A percentile compares a stretch with the other conserved stretches of the same genome.
These are phyloP conservation scores for Pachycephus smyrnensis DNA, from an alignment of 2,888 invertebrate genomes.

Conservation along the genomic window DNA sequence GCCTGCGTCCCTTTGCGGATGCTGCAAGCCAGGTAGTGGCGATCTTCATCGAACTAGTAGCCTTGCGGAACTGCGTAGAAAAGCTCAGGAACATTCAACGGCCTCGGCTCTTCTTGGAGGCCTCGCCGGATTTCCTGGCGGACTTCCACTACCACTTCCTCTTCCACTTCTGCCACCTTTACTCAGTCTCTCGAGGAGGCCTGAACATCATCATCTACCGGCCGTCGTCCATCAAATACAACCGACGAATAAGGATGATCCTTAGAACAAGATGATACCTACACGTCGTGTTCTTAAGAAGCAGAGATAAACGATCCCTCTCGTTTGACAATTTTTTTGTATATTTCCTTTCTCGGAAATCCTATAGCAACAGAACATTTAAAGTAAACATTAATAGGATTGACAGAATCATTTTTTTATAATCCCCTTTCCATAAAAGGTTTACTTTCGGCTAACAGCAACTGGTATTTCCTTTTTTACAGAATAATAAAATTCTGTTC, in stretches of 20 bases:
- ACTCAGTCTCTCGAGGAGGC: slow-evolving; percentile 66
- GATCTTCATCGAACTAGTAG: slow-evolving; percentile 73
- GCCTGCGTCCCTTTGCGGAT: slow-evolving; percentile 54
- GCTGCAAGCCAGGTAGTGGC: slow-evolving; percentile 62
- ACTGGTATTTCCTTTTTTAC: no score
- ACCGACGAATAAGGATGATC: slow-evolving; percentile 61
- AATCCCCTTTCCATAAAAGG: no score
- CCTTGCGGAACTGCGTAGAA: slow-evolving; percentile 90
- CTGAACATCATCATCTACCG: slow-evolving; percentile 61
- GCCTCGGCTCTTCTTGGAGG: slow-evolving; percentile 70
- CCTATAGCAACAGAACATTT: no score
- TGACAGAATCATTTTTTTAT: no score
- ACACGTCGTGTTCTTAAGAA: background rate
- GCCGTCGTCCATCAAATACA: slow-evolving; percentile 61
- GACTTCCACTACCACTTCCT: slow-evolving; percentile 62
- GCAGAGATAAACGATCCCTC: background rate
- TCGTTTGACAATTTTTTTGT: no score
- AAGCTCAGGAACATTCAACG: slow-evolving; percentile 95
- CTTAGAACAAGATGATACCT: slow-evolving; percentile 34
- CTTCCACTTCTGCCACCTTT: slow-evolving; percentile 70
- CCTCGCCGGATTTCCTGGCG: slow-evolving; percentile 57
- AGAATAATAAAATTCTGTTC: no score
- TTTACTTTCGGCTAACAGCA: no score
- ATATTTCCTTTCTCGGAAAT: no score
- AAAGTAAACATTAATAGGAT: no score